A percentile compares a stretch with the other conserved stretches of the same genome.
These are phyloP conservation scores for Exocentrus adspersus DNA, from an alignment of 2,888 invertebrate species.

Conservation along the genomic window DNA sequence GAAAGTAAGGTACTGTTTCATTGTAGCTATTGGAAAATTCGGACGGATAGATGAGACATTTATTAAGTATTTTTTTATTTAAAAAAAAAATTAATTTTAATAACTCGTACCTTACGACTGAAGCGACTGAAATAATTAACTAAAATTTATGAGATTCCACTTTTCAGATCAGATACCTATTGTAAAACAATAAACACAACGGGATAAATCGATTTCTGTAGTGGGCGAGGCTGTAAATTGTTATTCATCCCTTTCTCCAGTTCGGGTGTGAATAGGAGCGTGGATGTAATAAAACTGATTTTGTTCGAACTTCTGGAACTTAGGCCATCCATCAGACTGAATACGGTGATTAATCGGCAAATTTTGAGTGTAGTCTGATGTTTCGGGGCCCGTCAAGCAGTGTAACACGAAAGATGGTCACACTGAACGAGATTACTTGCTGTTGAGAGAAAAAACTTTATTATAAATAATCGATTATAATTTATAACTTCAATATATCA, in stretches of 20 bases:
- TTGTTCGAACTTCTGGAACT: neutral
- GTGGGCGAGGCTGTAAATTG: constrained; percentile 2
- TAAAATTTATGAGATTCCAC: constrained; percentile 7
- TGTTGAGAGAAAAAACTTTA: no score
- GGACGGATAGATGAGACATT: neutral
- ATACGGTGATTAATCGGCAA: constrained; percentile 1
- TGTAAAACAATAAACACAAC: constrained; percentile 18
- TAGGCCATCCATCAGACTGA: neutral
- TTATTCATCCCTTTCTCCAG: neutral
- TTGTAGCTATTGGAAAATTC: neutral
- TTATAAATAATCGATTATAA: no score
- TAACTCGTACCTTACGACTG: no score
- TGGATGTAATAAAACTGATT: neutral
- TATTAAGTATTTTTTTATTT: no score
- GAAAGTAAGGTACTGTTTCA: neutral
- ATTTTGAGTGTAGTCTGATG: neutral
- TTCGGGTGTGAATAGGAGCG: neutral
- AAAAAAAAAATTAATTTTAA: no score
- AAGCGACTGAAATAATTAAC: constrained; percentile 18
- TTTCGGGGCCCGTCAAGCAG: neutral
- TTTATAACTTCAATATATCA: no score
- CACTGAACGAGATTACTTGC: no score
- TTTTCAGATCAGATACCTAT: constrained; percentile 1
- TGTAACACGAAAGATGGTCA: no score
- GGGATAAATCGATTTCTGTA: constrained; percentile 18